Base-by-base conservation (phyloP, 2,797 vertebrate species). In the Hippopotamyrus pictus region DNA sequence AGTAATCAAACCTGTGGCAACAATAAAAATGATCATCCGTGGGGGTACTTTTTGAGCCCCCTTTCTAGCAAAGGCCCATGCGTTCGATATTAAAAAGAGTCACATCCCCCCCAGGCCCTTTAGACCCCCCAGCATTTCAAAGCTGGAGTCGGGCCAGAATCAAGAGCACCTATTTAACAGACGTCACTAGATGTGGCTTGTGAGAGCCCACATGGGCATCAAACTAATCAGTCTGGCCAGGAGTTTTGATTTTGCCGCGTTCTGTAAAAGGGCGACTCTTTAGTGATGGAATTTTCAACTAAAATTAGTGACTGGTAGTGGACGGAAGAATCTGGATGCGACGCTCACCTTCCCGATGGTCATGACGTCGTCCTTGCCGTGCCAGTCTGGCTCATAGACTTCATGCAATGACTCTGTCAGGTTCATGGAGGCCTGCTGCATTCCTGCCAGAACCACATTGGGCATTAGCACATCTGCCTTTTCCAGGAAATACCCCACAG, bases 361-460 rank as follows among this genome's bases (percentile, higher is more conserved):
- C 95, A 98, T 96, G 88, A 99, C 97, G 3, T 99, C 98, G 79
- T 99, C 98, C 89, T 97, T 97, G 69, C 98, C 98, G 0, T 98
- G 98, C 98, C 98, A 99, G 4, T 99, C 98, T 1, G 97, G 98
- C 88, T 99, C 98, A 0, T 99, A 99, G 25, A 99, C 98, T 93
- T 99, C 98, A 50, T 99, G 98, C 14, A 99, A 96, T 3, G 98
- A 99, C 93, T 99, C 98, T 0, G 97, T 98, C 91, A 99, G 96
- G 91, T 99, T 99, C 94, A 98, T 98, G 7, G 98, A 99, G 9
- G 98, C 98, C 94, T 99, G 98, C 89, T 99, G 98, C 98, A 99
- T 99, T 25, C 96, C 97, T 99, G 91, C 3, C 91, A 9, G 69
- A 41, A 76, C 37, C 33, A 76, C 69, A 25, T 0, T 46, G 9